Evolutionary conservation across 2,888 invertebrate genomes (phyloP), one percentile per base, ranked within the genome.

Genomic region (Prenolepis imparis): DNA sequence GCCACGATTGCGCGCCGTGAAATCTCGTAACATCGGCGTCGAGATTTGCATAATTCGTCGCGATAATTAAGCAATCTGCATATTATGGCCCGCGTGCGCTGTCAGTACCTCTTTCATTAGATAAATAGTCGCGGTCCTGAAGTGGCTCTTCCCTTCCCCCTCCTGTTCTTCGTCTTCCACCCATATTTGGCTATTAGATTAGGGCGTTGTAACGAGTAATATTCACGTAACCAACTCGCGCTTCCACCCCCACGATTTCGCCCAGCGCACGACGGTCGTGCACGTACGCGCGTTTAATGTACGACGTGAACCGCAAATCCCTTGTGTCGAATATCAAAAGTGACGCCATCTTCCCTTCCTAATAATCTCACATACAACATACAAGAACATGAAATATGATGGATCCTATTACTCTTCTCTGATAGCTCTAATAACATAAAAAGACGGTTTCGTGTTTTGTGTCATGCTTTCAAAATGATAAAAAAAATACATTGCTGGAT

Each of bases 11-110:
- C 44, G 77, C 84, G 77, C 84, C 39, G 57, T 59, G 89, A 90
- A 90, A 91, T 88, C 88, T 91, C 86, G 86, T 88, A 88, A 90
- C 89, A 86, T 84, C 84, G 83, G 84, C 86, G 87, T 88, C 81
- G 66, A 84, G 84, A 91, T 93, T 91, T 91, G 85, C 92, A 92
- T 91, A 91, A 93, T 91, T 93, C 89, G 85, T 84, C 83, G 88
- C 88, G 91, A 92, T 89, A 91, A 91, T 91, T 91, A 91, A 92
- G 91, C 89, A 89, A 92, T 93, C 89, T 91, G 89, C 90, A 91
- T 91, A 92, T 88, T 90, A 90, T 87, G 89, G 85, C 83, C 82
- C 87, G 68, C 36, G 85, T 85, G 85, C 75, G 83, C 88, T 84
- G 85, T 74, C 85, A 82, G 88, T 75, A 75, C 86, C 87, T 89